A percentile compares a stretch with the other conserved stretches of the same genome.
Evolutionary conservation across 1,140 invertebrate genomes (phyloP).

Genomic region (Drosophila tsacasi): DNA sequence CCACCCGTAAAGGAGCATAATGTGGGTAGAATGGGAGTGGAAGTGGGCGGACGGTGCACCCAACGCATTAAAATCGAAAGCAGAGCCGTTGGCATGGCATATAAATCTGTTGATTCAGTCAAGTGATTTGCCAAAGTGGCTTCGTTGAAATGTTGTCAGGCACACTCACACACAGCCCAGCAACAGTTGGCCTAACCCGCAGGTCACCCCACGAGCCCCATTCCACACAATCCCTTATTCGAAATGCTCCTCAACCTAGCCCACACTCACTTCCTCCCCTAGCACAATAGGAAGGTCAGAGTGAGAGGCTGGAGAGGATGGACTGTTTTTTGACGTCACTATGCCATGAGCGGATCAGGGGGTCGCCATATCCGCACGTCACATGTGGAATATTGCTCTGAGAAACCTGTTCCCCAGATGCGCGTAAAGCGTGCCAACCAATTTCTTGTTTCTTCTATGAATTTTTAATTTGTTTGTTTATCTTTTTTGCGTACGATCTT

Average conservation of each 20-base stretch:
- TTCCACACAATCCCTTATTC: not conserved
- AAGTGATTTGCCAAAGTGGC: constrained; percentile 84
- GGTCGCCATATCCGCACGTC: constrained; percentile 17
- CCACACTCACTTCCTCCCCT: constrained; percentile 19
- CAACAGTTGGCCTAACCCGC: constrained; percentile 68
- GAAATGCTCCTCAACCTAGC: constrained; percentile 16
- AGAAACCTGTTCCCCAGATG: constrained; percentile 46
- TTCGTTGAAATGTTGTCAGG: constrained; percentile 83
- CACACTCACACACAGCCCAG: constrained; percentile 52
- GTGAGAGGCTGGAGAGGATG: constrained; percentile 26
- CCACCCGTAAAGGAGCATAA: constrained; percentile 43
- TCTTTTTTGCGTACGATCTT: constrained; percentile 21
- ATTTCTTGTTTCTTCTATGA: constrained; percentile 38
- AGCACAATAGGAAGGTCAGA: constrained; percentile 13
- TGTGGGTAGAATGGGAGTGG: constrained; percentile 4
- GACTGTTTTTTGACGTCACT: constrained; percentile 63
- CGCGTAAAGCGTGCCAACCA: constrained; percentile 19
- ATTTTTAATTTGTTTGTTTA: constrained; percentile 34
- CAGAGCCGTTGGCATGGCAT: constrained; percentile 59
- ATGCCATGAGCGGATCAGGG: constrained; percentile 42
- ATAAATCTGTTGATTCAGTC: constrained; percentile 83
- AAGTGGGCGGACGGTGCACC: constrained; percentile 3
- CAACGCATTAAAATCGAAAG: constrained; percentile 58
- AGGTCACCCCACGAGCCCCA: constrained; percentile 1
- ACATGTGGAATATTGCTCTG: constrained; percentile 8